Conservation (phyloP, 37 sponge, comb jelly and placozoan genomes). For the Chondrilla cf. caribensis region DNA sequence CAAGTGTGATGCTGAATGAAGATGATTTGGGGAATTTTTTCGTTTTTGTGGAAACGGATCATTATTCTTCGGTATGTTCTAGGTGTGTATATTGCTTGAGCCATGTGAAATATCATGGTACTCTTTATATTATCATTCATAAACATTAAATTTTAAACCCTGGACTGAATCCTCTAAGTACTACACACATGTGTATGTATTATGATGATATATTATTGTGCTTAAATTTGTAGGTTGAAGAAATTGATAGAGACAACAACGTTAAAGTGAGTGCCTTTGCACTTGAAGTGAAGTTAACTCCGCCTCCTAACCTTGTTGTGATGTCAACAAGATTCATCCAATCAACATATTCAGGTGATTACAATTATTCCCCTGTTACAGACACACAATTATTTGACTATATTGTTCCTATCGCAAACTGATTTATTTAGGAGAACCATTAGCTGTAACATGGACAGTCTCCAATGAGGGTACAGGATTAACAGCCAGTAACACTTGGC, state of each 20-base stretch:
- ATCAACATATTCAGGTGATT: slow-evolving; percentile 22
- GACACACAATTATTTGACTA: background rate
- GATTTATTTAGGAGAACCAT: background rate
- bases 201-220: no score
- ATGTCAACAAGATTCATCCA: background rate
- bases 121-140: no score
- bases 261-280: background rate
- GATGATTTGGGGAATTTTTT: slow-evolving; percentile 4
- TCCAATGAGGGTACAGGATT: background rate
- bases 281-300: slow-evolving; percentile 1
- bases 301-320: slow-evolving; percentile 21
- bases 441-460: background rate
- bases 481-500: background rate
- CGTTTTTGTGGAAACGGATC: slow-evolving; percentile 21
- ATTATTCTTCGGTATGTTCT: background rate
- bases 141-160: no score
- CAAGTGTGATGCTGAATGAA: background rate
- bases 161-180: no score
- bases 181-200: no score
- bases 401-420: background rate
- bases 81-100: no score
- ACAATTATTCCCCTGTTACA: background rate
- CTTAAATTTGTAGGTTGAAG: slow-evolving; percentile 16
- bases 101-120: no score
- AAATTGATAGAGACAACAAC: slow-evolving; percentile 12